These are phyloP conservation scores for Lycocorax pyrrhopterus DNA, from an alignment of 2,113 vertebrate species.

Conservation along the genomic window DNA sequence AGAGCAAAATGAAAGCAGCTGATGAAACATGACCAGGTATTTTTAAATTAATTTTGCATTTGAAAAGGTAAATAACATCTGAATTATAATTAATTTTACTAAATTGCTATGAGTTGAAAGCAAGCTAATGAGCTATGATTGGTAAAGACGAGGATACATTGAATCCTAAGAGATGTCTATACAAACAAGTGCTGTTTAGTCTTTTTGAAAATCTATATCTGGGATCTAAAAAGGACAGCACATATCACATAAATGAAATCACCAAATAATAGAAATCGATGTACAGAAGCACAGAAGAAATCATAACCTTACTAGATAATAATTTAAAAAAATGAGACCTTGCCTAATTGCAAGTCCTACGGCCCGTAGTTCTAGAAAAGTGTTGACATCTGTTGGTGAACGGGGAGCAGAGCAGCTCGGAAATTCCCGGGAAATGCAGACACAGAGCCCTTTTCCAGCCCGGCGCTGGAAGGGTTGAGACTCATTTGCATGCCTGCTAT, in stretches of 20 bases:
- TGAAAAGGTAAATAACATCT: neutral
- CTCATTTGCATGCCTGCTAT: neutral
- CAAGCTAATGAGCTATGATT: neutral
- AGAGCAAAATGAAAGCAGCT: neutral
- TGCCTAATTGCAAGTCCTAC: neutral
- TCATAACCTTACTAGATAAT: neutral
- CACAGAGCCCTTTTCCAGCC: neutral
- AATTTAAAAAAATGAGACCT: neutral
- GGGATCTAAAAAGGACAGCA: neutral
- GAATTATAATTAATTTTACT: neutral
- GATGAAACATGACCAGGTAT: neutral
- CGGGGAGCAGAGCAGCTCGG: neutral
- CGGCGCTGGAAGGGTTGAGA: accelerated
- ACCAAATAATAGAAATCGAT: neutral
- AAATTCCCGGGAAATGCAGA: neutral
- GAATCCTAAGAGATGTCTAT: neutral
- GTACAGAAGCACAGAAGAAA: neutral
- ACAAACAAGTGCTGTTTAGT: neutral
- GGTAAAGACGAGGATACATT: neutral
- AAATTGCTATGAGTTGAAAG: neutral
- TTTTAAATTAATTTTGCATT: neutral
- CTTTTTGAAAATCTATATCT: neutral
- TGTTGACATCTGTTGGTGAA: neutral
- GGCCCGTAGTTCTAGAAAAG: neutral
- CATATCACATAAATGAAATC: neutral